phyloP scores from a whole-genome alignment of 2,888 invertebrate genomes.

The Emesis castigata region DNA sequence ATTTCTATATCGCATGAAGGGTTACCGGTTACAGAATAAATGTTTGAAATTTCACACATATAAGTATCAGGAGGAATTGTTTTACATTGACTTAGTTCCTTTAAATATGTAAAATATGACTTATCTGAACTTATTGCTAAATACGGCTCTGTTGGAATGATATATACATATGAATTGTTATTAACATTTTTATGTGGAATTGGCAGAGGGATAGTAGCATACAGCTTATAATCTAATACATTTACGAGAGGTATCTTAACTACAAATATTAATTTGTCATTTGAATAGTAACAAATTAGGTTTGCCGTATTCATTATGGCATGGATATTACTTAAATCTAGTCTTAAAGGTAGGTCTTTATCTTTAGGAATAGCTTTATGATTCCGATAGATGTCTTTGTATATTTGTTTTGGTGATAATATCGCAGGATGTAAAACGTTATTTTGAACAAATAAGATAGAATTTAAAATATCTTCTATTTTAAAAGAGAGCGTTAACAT shows the following conservation, averaged over 20 bases:
- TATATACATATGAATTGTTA: neutral
- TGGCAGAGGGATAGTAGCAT: neutral
- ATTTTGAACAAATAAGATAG: neutral
- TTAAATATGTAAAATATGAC: neutral
- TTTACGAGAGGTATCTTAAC: slow-evolving; percentile 16
- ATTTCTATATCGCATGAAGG: neutral
- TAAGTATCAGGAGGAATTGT: neutral
- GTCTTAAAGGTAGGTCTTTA: neutral
- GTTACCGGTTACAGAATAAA: neutral
- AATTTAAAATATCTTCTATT: neutral
- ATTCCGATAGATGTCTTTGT: neutral
- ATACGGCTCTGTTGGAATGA: neutral
- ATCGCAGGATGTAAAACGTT: slow-evolving; percentile 36
- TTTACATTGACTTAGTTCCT: neutral
- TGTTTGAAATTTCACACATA: neutral
- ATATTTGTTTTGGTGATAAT: slow-evolving; percentile 30
- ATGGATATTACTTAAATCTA: neutral
- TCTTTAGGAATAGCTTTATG: neutral
- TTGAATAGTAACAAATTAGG: slow-evolving; percentile 8
- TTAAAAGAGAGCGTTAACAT: neutral
- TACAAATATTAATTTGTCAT: slow-evolving; percentile 14
- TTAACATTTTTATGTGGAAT: neutral
- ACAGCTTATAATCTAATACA: neutral
- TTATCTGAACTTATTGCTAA: neutral
- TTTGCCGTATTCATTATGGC: neutral